These are phyloP conservation scores for Tretioscincus oriximinensis DNA, from an alignment of 2,113 vertebrate species.

Conservation along the genomic window DNA sequence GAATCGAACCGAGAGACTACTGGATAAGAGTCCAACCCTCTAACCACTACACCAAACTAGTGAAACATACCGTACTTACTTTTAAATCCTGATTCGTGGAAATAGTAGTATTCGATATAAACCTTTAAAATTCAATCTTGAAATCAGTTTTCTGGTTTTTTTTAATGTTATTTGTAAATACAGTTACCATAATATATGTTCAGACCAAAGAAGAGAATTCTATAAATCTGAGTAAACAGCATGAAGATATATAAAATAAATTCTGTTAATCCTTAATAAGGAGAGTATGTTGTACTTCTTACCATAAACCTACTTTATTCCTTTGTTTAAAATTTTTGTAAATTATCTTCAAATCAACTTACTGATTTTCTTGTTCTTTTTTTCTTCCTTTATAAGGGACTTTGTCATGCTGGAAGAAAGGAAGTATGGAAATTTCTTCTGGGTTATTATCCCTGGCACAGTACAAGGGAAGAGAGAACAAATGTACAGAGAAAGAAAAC, in stretches of 20 bases:
- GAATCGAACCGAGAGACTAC: too few species aligned
- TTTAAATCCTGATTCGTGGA: neutral
- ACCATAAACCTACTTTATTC: too few species aligned
- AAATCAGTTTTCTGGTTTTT: neutral
- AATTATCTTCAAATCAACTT: neutral
- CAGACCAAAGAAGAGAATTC: neutral
- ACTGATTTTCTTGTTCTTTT: neutral
- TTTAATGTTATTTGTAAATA: neutral
- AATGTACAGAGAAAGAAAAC: constrained; percentile 85
- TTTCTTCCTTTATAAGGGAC: constrained; percentile 76
- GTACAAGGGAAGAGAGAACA: constrained; percentile 87
- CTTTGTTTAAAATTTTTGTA: too few species aligned
- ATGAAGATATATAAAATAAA: neutral
- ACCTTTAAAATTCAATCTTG: neutral
- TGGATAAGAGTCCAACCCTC: too few species aligned
- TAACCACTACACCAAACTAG: too few species aligned
- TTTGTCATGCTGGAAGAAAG: constrained; percentile 87
- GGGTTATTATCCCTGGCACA: constrained; percentile 91
- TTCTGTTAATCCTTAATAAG: neutral
- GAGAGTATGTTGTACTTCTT: neutral
- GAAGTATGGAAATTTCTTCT: constrained; percentile 94
- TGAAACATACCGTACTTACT: neutral
- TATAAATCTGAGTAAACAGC: neutral
- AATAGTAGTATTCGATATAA: neutral
- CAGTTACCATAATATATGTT: too few species aligned